These are phyloP conservation scores for Mus spretus DNA, from an alignment of 2,797 vertebrate species.

Conservation along the genomic window DNA sequence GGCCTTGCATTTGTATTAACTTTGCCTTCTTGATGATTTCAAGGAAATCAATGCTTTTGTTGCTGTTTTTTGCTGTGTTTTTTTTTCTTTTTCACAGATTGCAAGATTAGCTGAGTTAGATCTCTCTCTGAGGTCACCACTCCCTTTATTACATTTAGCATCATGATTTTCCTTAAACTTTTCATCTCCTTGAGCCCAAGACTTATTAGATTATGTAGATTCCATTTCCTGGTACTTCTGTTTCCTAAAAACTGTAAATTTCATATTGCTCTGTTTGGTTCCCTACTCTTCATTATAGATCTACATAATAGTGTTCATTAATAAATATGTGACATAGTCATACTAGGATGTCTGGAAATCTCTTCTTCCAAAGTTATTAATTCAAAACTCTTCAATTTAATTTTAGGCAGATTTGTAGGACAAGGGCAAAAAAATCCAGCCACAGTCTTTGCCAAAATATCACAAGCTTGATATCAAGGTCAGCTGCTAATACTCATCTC, in stretches of 20 bases:
- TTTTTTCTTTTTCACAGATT: too few species aligned
- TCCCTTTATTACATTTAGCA: background rate
- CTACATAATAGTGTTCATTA: background rate
- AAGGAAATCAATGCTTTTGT: background rate
- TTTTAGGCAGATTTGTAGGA: background rate
- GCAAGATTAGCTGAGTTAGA: background rate
- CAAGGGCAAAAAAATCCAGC: too few species aligned
- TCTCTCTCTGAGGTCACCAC: background rate
- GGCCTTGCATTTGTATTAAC: background rate
- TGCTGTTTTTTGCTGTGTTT: background rate
- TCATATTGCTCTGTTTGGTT: background rate
- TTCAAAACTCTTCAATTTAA: constrained; percentile 6
- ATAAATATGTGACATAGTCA: background rate
- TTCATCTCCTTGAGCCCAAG: background rate
- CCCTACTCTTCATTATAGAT: too few species aligned
- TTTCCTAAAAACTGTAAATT: background rate
- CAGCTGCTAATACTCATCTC: background rate
- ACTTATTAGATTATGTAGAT: background rate
- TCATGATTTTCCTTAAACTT: background rate
- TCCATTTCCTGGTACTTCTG: background rate
- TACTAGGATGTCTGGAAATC: background rate
- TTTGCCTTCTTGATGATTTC: background rate
- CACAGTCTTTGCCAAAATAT: background rate
- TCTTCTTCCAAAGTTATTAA: background rate
- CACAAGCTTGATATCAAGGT: background rate